These are phyloP conservation scores for Percopsis transmontana DNA, from an alignment of 2,113 vertebrate species.

Conservation along the genomic window DNA sequence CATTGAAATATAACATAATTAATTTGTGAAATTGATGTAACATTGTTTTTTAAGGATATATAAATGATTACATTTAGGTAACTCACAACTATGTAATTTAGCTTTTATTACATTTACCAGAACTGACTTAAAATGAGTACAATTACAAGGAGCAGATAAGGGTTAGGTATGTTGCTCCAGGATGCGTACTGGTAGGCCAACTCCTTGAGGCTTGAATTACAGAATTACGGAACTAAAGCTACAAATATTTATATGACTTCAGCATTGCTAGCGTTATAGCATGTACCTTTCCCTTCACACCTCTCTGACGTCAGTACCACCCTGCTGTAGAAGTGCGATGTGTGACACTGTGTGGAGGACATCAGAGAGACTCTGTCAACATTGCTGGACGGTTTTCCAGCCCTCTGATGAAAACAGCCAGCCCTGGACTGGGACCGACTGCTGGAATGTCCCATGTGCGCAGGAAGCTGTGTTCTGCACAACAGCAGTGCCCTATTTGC, in stretches of 20 bases:
- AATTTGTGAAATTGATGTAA: no score
- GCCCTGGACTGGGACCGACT: conserved; percentile 7
- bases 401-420: conserved; percentile 16
- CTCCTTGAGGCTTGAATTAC: no score
- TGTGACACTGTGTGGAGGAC: conserved; percentile 18
- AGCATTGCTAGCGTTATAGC: no score
- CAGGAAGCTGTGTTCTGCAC: conserved; percentile 23
- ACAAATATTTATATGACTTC: background rate
- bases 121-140: no score
- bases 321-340: conserved; percentile 16
- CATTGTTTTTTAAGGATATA: no score
- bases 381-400: conserved; percentile 19
- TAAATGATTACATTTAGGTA: no score
- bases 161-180: no score
- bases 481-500: conserved; percentile 29
- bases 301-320: conserved; percentile 5
- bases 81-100: no score
- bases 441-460: conserved; percentile 28
- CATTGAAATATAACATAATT: no score
- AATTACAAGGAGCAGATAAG: no score
- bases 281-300: conserved; percentile 8
- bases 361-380: conserved; percentile 32
- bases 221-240: no score
- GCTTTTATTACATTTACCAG: background rate
- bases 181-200: no score